Base-by-base conservation (phyloP, 2,797 vertebrate species). In the Nasua narica region DNA sequence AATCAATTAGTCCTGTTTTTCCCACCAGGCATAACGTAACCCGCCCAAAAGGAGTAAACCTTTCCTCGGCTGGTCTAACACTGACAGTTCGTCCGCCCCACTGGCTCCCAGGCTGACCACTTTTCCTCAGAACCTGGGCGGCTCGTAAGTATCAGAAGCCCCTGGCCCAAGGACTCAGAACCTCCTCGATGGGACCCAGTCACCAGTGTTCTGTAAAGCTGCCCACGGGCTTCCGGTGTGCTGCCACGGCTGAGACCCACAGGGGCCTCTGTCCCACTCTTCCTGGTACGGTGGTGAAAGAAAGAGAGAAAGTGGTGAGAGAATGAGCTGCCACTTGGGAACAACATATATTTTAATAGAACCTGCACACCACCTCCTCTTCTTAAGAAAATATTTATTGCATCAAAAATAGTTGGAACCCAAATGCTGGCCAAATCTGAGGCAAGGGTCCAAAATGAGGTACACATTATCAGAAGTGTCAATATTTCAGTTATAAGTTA, bases 41-140 rank as follows among this genome's bases (percentile, higher is more conserved):
- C 7, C 35, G 23, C 8, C 40, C 35, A 15, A 35, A 72, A 72
- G 58, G 79, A 2, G 9, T 7, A 85, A 56, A 13, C 1, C 58
- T 67, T n/a, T n/a, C 21, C 46, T 48, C 5, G 0, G 50, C 12
- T 32, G 18, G 19, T 76, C 88, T 23, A 32, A 60, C 54, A 11
- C 65, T 23, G 6, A 54, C 21, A 4, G 15, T 60, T 16, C 43
- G 25, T 60, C 37, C 5, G 9, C 56, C 72, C 48, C 58, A 1
- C 18, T 1, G 10, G 12, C 48, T 50, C 60, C 87, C 67, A 15
- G 58, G 69, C 72, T 74, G n/a, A 52, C 10, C 40, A 13, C 5
- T 21, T 37, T 15, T 0, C 7, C 13, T 18, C 19, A 54, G n/a
- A 19, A 3, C 40, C 1, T 9, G 9, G 12, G 19, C 35, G 19